Conservation (phyloP, 1,140 invertebrate species). For the Anastrepha obliqua region DNA sequence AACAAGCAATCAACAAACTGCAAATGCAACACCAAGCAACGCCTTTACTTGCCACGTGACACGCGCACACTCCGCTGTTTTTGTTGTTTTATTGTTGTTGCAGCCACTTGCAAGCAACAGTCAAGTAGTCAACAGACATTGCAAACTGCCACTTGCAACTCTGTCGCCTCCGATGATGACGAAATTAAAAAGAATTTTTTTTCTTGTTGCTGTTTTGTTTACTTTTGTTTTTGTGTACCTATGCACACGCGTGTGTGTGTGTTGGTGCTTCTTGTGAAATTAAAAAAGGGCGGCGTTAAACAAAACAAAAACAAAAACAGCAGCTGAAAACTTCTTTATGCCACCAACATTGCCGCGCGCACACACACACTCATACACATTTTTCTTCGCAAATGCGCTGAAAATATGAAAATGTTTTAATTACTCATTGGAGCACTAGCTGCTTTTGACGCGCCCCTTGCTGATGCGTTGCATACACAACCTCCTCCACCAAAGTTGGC, state of each 20-base stretch:
- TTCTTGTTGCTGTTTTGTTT: neutral
- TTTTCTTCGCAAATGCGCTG: neutral
- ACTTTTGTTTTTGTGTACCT: neutral
- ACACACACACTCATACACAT: neutral
- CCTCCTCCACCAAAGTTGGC: neutral
- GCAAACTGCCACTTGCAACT: slow-evolving; percentile 30
- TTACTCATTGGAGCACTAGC: slow-evolving; percentile 66
- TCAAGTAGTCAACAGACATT: slow-evolving; percentile 34
- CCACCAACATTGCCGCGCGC: slow-evolving; percentile 4
- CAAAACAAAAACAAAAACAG: neutral
- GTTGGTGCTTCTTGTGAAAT: neutral
- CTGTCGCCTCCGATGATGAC: neutral
- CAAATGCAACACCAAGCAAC: slow-evolving; percentile 24
- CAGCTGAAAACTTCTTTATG: slow-evolving; percentile 23
- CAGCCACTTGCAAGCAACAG: neutral
- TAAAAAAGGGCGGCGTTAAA: neutral
- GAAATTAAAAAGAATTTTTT: neutral
- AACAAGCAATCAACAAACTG: slow-evolving; percentile 47
- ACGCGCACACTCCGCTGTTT: neutral
- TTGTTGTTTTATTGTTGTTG: neutral
- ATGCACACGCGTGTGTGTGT: neutral
- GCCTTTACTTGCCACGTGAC: slow-evolving; percentile 32
- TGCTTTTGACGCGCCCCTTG: neutral
- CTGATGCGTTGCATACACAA: too few relatives aligned
- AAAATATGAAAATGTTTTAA: slow-evolving; percentile 70